Evolutionary conservation across 2,797 vertebrate genomes (phyloP).

Genomic region (Carcharodon carcharias): DNA sequence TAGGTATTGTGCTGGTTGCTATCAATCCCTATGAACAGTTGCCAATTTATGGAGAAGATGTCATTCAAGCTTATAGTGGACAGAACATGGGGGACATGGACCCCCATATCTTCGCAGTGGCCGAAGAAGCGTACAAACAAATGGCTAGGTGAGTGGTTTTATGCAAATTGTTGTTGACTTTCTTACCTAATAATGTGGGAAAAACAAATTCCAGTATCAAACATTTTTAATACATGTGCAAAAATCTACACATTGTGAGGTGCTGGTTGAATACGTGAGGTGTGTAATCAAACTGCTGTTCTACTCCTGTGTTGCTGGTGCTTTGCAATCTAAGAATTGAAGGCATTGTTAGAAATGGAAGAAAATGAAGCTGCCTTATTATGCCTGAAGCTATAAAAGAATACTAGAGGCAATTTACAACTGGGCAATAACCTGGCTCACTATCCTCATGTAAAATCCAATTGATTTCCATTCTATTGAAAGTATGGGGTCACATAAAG

Average conservation of each 20-base stretch:
- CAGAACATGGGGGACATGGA: constrained; percentile 97
- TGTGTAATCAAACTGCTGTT: neutral
- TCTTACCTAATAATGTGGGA: neutral
- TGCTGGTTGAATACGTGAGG: neutral
- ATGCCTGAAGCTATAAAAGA: neutral
- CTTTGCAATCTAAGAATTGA: neutral
- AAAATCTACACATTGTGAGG: neutral
- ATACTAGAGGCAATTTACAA: neutral
- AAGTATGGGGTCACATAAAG: neutral
- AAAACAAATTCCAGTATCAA: neutral
- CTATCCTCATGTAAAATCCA: no score
- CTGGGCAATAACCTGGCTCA: no score
- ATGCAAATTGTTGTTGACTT: neutral
- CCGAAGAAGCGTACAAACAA: constrained; percentile 89
- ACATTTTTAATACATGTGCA: neutral
- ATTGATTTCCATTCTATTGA: neutral
- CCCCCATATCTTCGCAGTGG: constrained; percentile 92
- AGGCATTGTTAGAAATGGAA: neutral
- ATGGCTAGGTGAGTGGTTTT: constrained; percentile 76
- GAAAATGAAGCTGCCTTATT: neutral
- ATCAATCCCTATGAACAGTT: constrained; percentile 91
- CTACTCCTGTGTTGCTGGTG: neutral
- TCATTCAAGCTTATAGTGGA: constrained; percentile 87
- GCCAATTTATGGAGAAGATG: constrained; percentile 90
- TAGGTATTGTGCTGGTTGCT: constrained; percentile 92